These are phyloP conservation scores for Vannuccia rotundouncinata DNA, from an alignment of 2,888 invertebrate genomes.

Conservation along the genomic window DNA sequence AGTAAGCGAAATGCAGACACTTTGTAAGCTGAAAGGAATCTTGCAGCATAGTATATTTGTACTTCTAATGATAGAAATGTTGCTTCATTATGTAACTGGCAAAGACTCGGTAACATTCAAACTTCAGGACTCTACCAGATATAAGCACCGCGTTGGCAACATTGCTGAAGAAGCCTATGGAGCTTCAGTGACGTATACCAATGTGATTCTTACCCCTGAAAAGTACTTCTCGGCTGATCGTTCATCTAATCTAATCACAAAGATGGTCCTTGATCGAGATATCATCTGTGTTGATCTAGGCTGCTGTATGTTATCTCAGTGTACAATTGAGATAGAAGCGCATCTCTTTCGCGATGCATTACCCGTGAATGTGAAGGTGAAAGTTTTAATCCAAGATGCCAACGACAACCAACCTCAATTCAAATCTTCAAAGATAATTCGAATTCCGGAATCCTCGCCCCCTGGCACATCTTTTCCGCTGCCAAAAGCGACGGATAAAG, in stretches of 20 bases:
- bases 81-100: no score
- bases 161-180: not conserved
- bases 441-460: constrained; percentile 32
- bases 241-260: not conserved
- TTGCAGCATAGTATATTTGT: no score
- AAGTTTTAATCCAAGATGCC: not conserved
- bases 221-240: not conserved
- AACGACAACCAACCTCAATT: constrained; percentile 33
- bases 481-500: constrained; percentile 24
- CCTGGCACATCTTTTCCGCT: not conserved
- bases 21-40: no score
- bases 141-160: not conserved
- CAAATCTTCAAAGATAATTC: not conserved
- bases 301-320: not conserved
- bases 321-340: not conserved
- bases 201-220: not conserved
- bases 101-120: not conserved
- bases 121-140: not conserved
- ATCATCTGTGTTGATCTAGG: not conserved
- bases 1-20: no score
- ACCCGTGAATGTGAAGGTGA: not conserved
- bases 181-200: not conserved
- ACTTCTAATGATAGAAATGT: no score
- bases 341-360: not conserved
- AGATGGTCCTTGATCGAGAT: constrained; percentile 2